Evolutionary conservation across 2,797 vertebrate genomes (phyloP), one percentile per base, ranked within the genome.

Genomic region (Catharus ustulatus): DNA sequence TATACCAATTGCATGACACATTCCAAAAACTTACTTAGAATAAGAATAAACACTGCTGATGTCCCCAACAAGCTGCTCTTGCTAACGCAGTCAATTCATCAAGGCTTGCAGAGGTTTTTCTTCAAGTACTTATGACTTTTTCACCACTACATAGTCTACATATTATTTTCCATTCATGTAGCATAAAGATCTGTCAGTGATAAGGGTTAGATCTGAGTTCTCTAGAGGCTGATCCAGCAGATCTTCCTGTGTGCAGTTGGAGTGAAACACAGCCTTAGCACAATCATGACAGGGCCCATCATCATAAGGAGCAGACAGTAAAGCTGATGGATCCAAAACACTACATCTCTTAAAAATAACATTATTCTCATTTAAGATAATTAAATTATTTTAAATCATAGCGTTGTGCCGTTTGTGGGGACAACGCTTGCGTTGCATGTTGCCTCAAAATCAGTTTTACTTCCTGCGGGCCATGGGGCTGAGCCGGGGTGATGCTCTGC

Each of bases 381-480:
- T 30, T 20, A 16, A 51, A 51, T 34, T 6, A 7, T 19, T 13
- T 45, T 66, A 19, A 52, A 48, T 27, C 18, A 15, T 7, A 66
- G 29, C 0, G 0, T 36, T 32, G 46, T 1, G 2, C 10, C 9
- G 2, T 32, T 34, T 59, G 24, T n/a, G 78, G 42, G n/a, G 51
- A 63, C 5, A 40, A 5, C 8, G 26, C 24, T 59, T 20, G 20
- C 2, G 1, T 29, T 42, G 16, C 49, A 4, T 4, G 7, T 61
- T 30, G 4, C 36, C 51, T 46, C 55, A 42, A 13, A 19, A 30
- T 23, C 29, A 42, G 14, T 29, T 75, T 54, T 23, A 1, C 34
- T 51, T 29, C 45, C 2, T 3, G 54, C 0, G 0, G 43, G 20
- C 6, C 27, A 1, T 15, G 5, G 5, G 6, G 5, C 48, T 32